Evolutionary conservation across 2,888 invertebrate genomes (phyloP), one percentile per base, ranked within the genome.

Genomic region (Hartigia nigra): DNA sequence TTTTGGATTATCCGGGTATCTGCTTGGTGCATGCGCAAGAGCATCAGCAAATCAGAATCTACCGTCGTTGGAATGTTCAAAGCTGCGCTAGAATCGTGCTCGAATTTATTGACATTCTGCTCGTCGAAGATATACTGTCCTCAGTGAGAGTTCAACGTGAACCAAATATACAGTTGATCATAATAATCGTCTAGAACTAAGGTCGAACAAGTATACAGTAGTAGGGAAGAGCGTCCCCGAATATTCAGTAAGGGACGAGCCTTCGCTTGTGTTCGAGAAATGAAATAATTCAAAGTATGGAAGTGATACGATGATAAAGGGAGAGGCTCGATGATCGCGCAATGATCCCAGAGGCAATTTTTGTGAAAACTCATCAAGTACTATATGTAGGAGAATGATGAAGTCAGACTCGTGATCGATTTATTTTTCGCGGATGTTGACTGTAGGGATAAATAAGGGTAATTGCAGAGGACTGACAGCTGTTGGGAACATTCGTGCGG

Each of bases 41-140:
- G 32, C 12, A 31, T 14, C 31, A 75, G 75, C 82, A 80, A 83
- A 81, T 81, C 74, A 77, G 77, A 74, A 74, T 72, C 76, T 76
- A 35, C 74, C 77, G 74, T 76, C 69, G 77, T 32, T 34, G 79
- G 79, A 79, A 81, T 35, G 70, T 37, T 55, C 76, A 76, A 82
- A 80, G 77, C 32, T 11, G 35, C 77, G 83, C 84, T 80, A 82
- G 82, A 86, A 80, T 85, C 90, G 89, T 90, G 90, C 90, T 88
- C 90, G 87, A 84, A 88, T 89, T 89, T 90, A 90, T 90, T 89
- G 90, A 90, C 87, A 87, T 88, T 88, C 84, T 84, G 81, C 80
- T 81, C 77, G 83, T 77, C 80, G 76, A 55, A 75, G n/a, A 72
- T 12, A 31, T 31, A 72, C 72, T 31, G 4, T 72, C 72, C 72